Evolutionary conservation across 2,113 vertebrate species (phyloP), one percentile per base, ranked within the genome.

Genomic region (Balaenoptera acutorostrata): DNA sequence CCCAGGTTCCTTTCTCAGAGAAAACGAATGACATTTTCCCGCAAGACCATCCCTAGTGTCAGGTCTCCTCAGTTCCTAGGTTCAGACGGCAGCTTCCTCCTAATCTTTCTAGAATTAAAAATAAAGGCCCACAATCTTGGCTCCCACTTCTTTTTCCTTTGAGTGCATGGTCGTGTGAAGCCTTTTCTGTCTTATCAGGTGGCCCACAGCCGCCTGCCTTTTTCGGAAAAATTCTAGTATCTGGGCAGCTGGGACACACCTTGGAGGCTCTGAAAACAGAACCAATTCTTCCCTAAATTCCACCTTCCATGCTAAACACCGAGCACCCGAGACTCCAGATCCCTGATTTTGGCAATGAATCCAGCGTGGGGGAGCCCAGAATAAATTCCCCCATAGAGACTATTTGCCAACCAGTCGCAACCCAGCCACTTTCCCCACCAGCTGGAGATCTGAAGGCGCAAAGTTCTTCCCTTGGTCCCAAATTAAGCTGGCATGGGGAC

Each of bases 71-170:
- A 61, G 8, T 86, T 87, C 52, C 74, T 63, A 87, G 78, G 14
- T 92, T 84, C 52, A 61, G 31, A 75, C 31, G 57, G 75, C 23
- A 83, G 66, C 21, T 95, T 55, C 68, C 17, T 66, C 25, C 49
- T 39, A 88, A 87, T 75, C 63, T 14, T 80, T 97, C 57, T 55
- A 92, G n/a, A 93, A 81, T 64, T 89, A 59, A 95, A 94, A 80
- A 87, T 77, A 44, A 95, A 91, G 31, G 68, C 10, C 83, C 46
- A 84, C 75, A 71, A 83, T 84, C 41, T 69, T 75, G 90, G 57
- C 61, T 36, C 39, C 25, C 23, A 29, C 15, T 55, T 61, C 41
- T 33, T 82, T n/a, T 31, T 63, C 21, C 31, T 63, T 81, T 41
- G 52, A 59, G 63, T 57, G 23, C n/a, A 14, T 90, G 59, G 69